Conservation (phyloP, 1,140 invertebrate genomes). For the Cydia fagiglandana region DNA sequence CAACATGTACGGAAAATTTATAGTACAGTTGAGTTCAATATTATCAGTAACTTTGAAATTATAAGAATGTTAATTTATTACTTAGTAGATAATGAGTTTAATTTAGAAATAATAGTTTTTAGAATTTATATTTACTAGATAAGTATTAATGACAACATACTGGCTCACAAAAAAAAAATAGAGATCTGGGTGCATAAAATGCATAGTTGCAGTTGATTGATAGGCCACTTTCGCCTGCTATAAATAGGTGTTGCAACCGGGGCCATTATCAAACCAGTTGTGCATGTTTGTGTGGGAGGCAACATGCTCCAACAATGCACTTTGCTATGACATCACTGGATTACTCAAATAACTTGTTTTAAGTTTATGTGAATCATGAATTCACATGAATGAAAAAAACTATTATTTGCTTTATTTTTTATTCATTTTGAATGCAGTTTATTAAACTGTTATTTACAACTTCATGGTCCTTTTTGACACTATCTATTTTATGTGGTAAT, state of each 20-base stretch:
- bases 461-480: too few species aligned
- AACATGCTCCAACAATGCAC: conserved; percentile 21
- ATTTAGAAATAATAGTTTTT: not conserved
- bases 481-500: too few species aligned
- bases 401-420: too few species aligned
- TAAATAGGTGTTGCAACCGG: conserved; percentile 21
- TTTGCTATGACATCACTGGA: not conserved
- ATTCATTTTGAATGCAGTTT: too few species aligned
- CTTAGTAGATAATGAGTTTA: not conserved
- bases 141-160: not conserved
- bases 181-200: not conserved
- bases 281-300: conserved; percentile 16
- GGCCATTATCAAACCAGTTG: conserved; percentile 24
- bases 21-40: not conserved
- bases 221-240: conserved; percentile 10
- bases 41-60: not conserved
- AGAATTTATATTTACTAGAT: not conserved
- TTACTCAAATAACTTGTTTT: not conserved
- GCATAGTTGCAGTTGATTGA: conserved; percentile 6
- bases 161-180: not conserved
- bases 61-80: not conserved
- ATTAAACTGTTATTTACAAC: too few species aligned
- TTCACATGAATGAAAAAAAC: too few species aligned
- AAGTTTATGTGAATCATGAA: not conserved
- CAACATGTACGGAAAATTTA: not conserved